Base-by-base conservation (phyloP, 1,140 invertebrate genomes). In the Mylabris phalerata region DNA sequence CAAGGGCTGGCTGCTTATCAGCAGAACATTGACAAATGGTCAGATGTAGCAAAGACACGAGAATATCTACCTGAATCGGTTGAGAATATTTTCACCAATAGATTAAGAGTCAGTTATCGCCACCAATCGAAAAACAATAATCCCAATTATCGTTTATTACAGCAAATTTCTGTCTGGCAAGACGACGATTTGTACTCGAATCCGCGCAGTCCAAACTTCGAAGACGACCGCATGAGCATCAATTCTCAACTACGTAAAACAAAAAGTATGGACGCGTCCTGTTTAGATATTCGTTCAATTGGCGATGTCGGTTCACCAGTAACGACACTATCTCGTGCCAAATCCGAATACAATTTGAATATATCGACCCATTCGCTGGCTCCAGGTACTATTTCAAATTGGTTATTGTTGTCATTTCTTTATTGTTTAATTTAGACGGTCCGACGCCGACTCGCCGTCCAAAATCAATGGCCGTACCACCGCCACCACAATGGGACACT, bases 231-330 rank as follows among this genome's bases (percentile, higher is more conserved):
- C 11, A 76, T 80, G 10, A 84, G 84, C 43, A 72, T 83, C 25
- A 80, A 78, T 44, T 89, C 88, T 0, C 88, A 90, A 65, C 72
- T 93, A 59, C 78, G 90, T 58, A 94, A 94, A 73, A 90, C 89
- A 27, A 82, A 90, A 66, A 92, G 89, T 52, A 90, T 94, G 77
- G 91, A 94, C 68, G 90, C 90, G 6, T 90, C 88, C 9, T 92
- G 88, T 67, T 76, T 92, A 38, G 90, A 93, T 65, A 82, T 92
- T 61, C 79, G 89, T 46, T 85, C 84, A 10, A 81, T 87, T 44
- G 79, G 75, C n/a, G 81, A 83, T 41, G 77, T 82, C 4, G 79
- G 78, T 42, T 82, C 77, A 25, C 79, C 77, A 24, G 76, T 78
- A 56, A 81, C 76, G 61, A 80, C 79, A 4, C 67, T 91, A 44